These are phyloP conservation scores for Drosophila tsacasi DNA, from an alignment of 1,140 invertebrate genomes.

Conservation along the genomic window DNA sequence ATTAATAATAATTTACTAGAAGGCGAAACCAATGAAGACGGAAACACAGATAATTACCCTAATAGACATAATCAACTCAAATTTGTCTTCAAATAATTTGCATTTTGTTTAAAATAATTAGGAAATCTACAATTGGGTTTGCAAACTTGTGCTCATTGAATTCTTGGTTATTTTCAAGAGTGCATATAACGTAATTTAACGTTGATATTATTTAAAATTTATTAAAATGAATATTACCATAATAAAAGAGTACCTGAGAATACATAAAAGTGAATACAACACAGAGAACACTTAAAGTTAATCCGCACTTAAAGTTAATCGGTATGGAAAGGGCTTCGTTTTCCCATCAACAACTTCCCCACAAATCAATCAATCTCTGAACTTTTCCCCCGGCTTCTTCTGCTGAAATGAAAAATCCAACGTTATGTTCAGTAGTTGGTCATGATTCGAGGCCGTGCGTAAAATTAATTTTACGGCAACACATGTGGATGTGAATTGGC, in stretches of 20 bases:
- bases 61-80: constrained; percentile 10
- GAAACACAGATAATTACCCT: constrained; percentile 12
- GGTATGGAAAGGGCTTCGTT: constrained; percentile 18
- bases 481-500: constrained; percentile 51
- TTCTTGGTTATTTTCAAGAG: no score
- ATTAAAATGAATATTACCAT: neutral
- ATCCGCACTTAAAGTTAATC: neutral
- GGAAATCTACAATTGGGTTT: neutral
- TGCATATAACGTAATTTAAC: neutral
- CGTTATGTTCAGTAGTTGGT: constrained; percentile 44
- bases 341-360: constrained; percentile 19
- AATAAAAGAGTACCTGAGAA: neutral
- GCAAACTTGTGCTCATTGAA: neutral
- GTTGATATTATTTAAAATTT: neutral
- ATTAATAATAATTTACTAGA: constrained; percentile 18
- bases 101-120: constrained; percentile 14
- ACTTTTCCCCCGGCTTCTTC: constrained; percentile 29
- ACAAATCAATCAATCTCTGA: constrained; percentile 29
- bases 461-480: constrained; percentile 58
- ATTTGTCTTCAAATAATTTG: constrained; percentile 8
- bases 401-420: constrained; percentile 34
- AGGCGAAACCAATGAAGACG: neutral
- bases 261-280: neutral
- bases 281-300: neutral
- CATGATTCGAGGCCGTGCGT: constrained; percentile 58